A percentile compares a stretch with the other conserved stretches of the same genome.
These are phyloP conservation scores for Ahaetulla prasina DNA, from an alignment of 2,113 vertebrate genomes.

Conservation along the genomic window DNA sequence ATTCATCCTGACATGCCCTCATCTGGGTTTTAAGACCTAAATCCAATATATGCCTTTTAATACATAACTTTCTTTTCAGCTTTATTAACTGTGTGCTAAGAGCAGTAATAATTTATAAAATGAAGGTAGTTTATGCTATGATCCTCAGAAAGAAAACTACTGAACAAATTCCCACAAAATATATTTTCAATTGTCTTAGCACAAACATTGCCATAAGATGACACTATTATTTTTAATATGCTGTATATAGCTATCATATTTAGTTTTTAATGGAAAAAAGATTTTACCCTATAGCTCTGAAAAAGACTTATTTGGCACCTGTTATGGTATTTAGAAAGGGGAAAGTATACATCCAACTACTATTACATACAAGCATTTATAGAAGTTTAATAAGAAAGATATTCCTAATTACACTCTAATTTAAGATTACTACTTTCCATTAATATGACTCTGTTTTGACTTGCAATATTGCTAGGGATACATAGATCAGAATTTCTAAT, in stretches of 20 bases:
- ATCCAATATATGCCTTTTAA: not conserved
- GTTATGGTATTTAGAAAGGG: not conserved
- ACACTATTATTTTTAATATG: not conserved
- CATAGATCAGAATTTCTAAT: not conserved
- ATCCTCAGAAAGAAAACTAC: not conserved
- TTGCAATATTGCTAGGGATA: not conserved
- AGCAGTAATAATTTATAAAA: not conserved
- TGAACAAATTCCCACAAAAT: slow-evolving; percentile 22
- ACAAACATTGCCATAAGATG: slow-evolving; percentile 28
- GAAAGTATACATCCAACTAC: not conserved
- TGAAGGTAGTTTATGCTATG: not conserved
- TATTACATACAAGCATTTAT: not conserved
- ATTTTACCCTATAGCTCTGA: not conserved
- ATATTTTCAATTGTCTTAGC: slow-evolving; percentile 18
- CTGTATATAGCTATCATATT: not conserved
- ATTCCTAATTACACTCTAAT: not conserved
- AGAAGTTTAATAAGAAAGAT: not conserved
- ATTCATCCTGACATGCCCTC: not conserved
- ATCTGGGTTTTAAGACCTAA: not conserved
- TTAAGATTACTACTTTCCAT: not conserved
- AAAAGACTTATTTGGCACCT: not conserved
- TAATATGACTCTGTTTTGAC: not conserved
- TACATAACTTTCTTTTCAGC: not conserved
- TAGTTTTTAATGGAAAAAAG: slow-evolving; percentile 3
- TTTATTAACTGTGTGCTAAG: not conserved